These are phyloP conservation scores for Dasyurus viverrinus DNA, from an alignment of 2,113 vertebrate species.

Conservation along the genomic window DNA sequence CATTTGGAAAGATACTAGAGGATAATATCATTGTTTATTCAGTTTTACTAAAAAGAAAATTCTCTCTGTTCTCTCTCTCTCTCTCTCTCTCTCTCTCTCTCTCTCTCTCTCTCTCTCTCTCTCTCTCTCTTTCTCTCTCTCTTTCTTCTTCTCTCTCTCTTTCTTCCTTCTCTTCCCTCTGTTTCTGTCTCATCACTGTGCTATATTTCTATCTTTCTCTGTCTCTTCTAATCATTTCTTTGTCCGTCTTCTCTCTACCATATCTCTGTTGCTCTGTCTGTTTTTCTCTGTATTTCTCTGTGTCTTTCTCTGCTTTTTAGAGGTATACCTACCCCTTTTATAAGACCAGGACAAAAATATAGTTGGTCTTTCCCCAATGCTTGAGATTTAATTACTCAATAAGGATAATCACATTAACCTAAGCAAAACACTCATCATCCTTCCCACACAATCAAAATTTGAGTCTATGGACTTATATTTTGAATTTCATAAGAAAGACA, in stretches of 20 bases:
- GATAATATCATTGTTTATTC: not conserved
- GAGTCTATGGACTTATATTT: not conserved
- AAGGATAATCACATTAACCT: not conserved
- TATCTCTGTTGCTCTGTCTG: not conserved
- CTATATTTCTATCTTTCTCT: too few relatives aligned
- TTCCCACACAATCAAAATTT: not conserved
- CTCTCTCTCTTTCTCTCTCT: not conserved
- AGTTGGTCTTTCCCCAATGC: not conserved
- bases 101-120: not conserved
- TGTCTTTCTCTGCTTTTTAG: not conserved
- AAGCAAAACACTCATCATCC: not conserved
- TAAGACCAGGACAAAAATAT: not conserved
- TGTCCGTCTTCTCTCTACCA: not conserved
- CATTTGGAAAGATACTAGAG: not conserved
- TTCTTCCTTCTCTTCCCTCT: too few relatives aligned
- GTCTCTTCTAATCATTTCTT: not conserved
- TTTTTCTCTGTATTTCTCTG: not conserved
- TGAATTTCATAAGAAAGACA: not conserved
- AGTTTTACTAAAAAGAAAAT: not conserved
- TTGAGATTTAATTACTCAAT: not conserved
- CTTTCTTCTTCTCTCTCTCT: not conserved
- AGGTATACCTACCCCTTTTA: not conserved
- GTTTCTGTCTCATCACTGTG: not conserved
- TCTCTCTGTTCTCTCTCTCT: too few relatives aligned
- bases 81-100: not conserved